Base-by-base conservation (phyloP, 2,797 vertebrate genomes). In the Poecilia velifera region DNA sequence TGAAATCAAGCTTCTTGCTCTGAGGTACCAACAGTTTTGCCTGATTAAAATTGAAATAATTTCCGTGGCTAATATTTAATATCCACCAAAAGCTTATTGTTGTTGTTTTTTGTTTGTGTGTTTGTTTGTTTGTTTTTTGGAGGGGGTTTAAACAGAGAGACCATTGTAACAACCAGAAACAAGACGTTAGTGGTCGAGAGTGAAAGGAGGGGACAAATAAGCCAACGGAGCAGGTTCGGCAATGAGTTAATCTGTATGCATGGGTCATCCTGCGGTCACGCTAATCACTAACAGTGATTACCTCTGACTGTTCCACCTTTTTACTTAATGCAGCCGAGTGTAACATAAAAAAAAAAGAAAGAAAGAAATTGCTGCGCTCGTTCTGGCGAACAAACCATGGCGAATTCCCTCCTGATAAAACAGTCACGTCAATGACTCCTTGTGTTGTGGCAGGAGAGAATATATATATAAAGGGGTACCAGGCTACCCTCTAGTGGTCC, bases 401-500 rank as follows among this genome's bases (percentile, higher is more conserved):
- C 28, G 3, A 53, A 81, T 39, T 34, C 10, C 76, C 72, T 64
- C 71, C 70, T 57, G 79, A 81, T 72, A 77, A 87, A 86, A 75
- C 80, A 90, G 89, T 84, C 90, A 88, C 75, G 80, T 82, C 85
- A 87, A 86, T 74, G 91, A 83, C 78, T 84, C 74, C 77, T 51
- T 75, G 81, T 84, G 82, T 79, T 80, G 89, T 28, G 39, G 46
- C 22, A 66, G 77, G 64, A 78, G 81, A 71, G 79, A 84, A 46
- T 46, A 46, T 13, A 46, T 46, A 46, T 13, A 13, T 28, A 83
- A 79, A 72, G 86, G 90, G 87, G 89, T 89, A 85, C 87, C 92
- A 95, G 91, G 89, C 77, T 92, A 84, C 93, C 94, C 93, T 94
- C 93, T 95, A 95, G 93, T 89, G 94, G 94, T 89, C 76, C 85